Base-by-base conservation (phyloP, 1,140 invertebrate genomes). In the Orchestia grillus region DNA sequence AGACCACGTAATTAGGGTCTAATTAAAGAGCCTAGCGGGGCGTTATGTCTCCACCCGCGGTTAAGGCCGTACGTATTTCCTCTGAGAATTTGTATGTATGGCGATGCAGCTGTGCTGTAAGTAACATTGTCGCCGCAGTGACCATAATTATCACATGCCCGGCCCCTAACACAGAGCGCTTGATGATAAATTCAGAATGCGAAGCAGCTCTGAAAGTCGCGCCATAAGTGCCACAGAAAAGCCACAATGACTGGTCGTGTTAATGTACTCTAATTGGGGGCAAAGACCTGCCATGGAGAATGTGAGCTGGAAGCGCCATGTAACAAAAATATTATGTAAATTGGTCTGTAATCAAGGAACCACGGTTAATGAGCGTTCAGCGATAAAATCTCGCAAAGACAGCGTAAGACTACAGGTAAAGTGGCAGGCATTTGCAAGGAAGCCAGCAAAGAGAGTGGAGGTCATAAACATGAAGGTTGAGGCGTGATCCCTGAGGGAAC, bases 321-420 rank as follows among this genome's bases (percentile, higher is more conserved):
- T n/a, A 94, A 94, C 92, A 94, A 94, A 94, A 94, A 47, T 94
- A 47, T 94, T 94, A 94, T 94, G 92, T 94, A 45, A 94, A 94
- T 94, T 45, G 92, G 44, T 40, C 92, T 94, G 92, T 94, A 94
- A 94, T 94, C 92, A 94, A 94, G 92, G 92, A 94, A 45, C 41
- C 43, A 94, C 92, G 92, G 44, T 42, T 47, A 94, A 94, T 94
- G 92, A 94, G 92, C 92, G 44, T 45, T 47, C 16, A 94, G 44
- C 92, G 92, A 94, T 94, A 94, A 94, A 8, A 94, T 94, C 92
- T 47, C 3, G 92, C 92, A 94, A 94, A 47, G 43, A 45, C 92
- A 45, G 92, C 44, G 44, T 15, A 91, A 42, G 88, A 91, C 41
- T 47, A 94, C 92, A n/a, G 44, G 92, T 94, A 94, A 45, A 91